Conservation (phyloP, 1,140 invertebrate species). For the Megalonaias nervosa region DNA sequence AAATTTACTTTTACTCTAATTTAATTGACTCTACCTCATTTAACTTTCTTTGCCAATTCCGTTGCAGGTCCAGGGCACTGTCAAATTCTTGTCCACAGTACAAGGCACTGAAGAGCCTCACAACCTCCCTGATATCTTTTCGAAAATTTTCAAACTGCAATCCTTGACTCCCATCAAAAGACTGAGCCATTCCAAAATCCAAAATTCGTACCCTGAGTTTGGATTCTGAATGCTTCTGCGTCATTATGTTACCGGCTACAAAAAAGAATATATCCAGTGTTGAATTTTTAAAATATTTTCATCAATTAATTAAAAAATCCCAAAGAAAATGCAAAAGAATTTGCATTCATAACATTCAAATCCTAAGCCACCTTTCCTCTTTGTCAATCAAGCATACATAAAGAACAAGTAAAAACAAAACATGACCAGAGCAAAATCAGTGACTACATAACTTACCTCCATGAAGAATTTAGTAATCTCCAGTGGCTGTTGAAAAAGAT, state of each 20-base stretch:
- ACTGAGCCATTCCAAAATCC: constrained; percentile 20
- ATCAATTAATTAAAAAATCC: too few species aligned
- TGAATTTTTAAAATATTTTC: too few species aligned
- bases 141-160: constrained; percentile 13
- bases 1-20: too few species aligned
- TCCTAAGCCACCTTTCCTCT: too few species aligned
- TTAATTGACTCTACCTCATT: neutral
- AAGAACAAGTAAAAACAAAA: too few species aligned
- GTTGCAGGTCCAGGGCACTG: constrained; percentile 5
- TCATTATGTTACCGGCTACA: constrained; percentile 23
- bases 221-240: constrained; percentile 1
- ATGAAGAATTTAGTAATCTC: too few species aligned
- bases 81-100: constrained; percentile 18
- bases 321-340: too few species aligned
- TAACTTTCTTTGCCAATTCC: constrained; percentile 8
- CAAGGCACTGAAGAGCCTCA: constrained; percentile 19
- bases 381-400: too few species aligned
- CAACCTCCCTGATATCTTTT: constrained; percentile 16
- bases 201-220: constrained; percentile 12
- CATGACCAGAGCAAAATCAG: too few species aligned
- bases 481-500: too few species aligned
- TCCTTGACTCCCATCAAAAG: neutral
- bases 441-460: too few species aligned
- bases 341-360: too few species aligned
- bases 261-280: neutral